Percentiles rank a stretch among this genome's conserved stretches.
phyloP scores from a whole-genome alignment of 2,113 vertebrate genomes.

The Boulengeromyrus knoepffleri region DNA sequence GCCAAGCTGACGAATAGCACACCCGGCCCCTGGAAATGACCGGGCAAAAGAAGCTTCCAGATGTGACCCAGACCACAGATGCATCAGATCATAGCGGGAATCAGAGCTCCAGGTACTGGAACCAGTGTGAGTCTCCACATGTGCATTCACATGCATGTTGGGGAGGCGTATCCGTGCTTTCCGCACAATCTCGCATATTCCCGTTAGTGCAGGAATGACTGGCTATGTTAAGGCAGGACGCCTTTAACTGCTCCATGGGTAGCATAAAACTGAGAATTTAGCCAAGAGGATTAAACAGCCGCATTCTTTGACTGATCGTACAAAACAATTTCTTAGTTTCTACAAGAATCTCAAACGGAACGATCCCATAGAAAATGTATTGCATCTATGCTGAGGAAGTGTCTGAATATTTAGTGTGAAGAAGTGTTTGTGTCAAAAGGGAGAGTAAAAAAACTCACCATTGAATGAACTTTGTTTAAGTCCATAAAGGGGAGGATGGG shows the following conservation, averaged over 20 bases:
- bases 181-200: neutral
- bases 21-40: constrained; percentile 12
- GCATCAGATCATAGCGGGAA: neutral
- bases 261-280: neutral
- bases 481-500: neutral
- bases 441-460: neutral
- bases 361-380: neutral
- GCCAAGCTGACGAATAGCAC: constrained; percentile 11
- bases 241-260: neutral
- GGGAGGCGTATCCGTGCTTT: neutral
- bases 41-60: constrained; percentile 17
- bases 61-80: constrained; percentile 26
- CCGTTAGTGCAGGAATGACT: neutral
- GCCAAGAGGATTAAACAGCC: neutral
- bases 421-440: neutral
- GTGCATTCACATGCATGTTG: neutral
- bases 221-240: neutral
- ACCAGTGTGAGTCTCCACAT: neutral
- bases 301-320: neutral
- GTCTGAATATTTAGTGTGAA: neutral
- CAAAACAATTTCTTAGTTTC: neutral
- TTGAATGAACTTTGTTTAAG: constrained; percentile 7
- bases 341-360: neutral
- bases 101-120: neutral
- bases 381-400: neutral